A percentile compares a stretch with the other conserved stretches of the same genome.
Evolutionary conservation across 2,888 invertebrate genomes (phyloP).

Genomic region (Holacanthella duospinosa): DNA sequence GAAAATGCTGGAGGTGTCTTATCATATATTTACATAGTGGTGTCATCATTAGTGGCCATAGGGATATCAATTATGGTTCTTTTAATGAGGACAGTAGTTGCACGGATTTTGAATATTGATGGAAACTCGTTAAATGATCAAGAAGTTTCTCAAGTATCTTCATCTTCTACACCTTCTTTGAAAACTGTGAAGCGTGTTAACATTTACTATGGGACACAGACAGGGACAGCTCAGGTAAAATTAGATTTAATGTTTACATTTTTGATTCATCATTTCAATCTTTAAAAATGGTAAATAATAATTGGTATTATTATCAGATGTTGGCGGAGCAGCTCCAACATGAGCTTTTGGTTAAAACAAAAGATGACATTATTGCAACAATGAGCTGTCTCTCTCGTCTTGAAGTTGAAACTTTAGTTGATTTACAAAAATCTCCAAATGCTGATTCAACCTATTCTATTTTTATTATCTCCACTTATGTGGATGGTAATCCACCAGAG

Average conservation of each 20-base stretch:
- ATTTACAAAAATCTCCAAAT: constrained; percentile 14
- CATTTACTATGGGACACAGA: constrained; percentile 39
- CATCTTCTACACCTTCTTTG: too few relatives aligned
- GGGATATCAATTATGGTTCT: constrained; percentile 19
- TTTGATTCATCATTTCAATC: neutral
- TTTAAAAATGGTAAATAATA: neutral
- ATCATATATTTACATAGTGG: constrained; percentile 23
- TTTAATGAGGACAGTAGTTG: constrained; percentile 9
- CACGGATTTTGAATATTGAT: neutral
- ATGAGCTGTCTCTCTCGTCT: constrained; percentile 14
- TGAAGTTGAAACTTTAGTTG: constrained; percentile 25
- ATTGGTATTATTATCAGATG: constrained; percentile 13
- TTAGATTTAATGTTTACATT: too few relatives aligned
- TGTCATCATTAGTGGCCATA: constrained; percentile 22
- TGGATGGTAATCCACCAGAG: constrained; percentile 46
- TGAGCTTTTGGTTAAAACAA: constrained; percentile 15
- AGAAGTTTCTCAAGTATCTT: neutral
- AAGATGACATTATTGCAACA: constrained; percentile 3
- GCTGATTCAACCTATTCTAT: constrained; percentile 10
- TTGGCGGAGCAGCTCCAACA: constrained; percentile 20
- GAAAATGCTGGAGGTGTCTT: constrained; percentile 13
- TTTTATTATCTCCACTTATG: constrained; percentile 48
- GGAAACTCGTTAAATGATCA: neutral
- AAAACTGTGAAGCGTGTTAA: constrained; percentile 17
- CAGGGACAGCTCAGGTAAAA: constrained; percentile 39